Evolutionary conservation across 2,113 vertebrate genomes (phyloP).

Genomic region (Tychaedon coryphoeus): DNA sequence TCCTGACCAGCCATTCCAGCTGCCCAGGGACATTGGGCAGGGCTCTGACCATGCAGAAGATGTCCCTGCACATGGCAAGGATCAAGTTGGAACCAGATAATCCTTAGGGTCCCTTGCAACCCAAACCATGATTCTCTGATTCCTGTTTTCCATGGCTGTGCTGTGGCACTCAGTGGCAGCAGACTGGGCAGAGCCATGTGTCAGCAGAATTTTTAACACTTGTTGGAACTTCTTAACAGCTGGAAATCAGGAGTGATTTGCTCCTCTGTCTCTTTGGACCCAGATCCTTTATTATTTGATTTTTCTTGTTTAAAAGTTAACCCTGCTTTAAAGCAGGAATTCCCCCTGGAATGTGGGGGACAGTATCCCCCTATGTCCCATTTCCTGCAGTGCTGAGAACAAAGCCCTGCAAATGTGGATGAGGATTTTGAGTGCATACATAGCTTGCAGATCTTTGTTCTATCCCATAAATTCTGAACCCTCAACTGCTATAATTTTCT

Average conservation of each 20-base stretch:
- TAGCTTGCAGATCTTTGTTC: background rate
- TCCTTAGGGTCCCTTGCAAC: background rate
- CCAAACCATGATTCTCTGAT: background rate
- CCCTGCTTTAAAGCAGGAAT: background rate
- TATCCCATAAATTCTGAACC: background rate
- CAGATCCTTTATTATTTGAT: background rate
- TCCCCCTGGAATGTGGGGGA: background rate
- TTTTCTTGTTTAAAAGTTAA: background rate
- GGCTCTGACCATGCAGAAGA: background rate
- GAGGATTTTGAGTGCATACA: background rate
- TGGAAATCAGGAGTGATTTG: background rate
- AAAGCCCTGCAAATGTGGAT: background rate
- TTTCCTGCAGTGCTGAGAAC: background rate
- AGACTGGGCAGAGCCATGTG: rapidly evolving
- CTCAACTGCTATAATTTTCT: background rate
- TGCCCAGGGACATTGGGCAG: background rate
- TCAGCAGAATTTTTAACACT: background rate
- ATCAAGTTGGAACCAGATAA: background rate
- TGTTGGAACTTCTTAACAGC: background rate
- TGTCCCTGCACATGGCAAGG: background rate
- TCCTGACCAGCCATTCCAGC: background rate
- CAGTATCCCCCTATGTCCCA: background rate
- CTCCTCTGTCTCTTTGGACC: background rate
- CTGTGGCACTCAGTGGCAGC: background rate
- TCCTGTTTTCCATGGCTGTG: background rate